phyloP scores from a whole-genome alignment of 2,113 vertebrate genomes.

The Aegypius monachus region DNA sequence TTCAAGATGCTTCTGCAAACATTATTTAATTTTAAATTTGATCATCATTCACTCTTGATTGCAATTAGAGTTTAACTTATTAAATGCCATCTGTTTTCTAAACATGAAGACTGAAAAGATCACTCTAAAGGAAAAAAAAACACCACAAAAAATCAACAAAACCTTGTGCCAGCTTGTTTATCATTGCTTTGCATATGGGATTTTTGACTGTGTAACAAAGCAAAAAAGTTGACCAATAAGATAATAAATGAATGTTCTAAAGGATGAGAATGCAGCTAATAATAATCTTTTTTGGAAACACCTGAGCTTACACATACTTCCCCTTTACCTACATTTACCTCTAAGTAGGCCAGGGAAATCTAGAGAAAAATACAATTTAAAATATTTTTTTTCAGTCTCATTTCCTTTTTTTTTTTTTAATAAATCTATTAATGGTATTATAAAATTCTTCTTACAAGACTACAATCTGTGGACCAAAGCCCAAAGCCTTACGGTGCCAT shows the following conservation, averaged over 20 bases:
- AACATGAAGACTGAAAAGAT: conserved; percentile 51
- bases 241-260: not conserved
- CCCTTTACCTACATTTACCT: not conserved
- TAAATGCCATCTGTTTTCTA: conserved; percentile 66
- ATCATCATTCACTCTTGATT: conserved; percentile 64
- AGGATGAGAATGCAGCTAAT: not conserved
- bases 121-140: conserved; percentile 12
- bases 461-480: not conserved
- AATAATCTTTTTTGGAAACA: not conserved
- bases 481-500: not conserved
- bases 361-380: not conserved
- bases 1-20: conserved; percentile 53
- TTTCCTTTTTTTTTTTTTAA: not conserved
- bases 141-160: not conserved
- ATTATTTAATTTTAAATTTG: conserved; percentile 70
- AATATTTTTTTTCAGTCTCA: not conserved
- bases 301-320: not conserved
- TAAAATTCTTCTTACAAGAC: not conserved
- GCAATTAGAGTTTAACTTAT: conserved; percentile 56
- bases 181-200: conserved; percentile 9
- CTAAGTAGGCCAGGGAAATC: not conserved
- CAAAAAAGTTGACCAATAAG: not conserved
- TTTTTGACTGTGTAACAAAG: conserved; percentile 56
- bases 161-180: conserved; percentile 26
- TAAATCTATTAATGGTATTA: not conserved